Evolutionary conservation across 2,888 invertebrate genomes (phyloP).

Genomic region (Eucriotettix oculatus): DNA sequence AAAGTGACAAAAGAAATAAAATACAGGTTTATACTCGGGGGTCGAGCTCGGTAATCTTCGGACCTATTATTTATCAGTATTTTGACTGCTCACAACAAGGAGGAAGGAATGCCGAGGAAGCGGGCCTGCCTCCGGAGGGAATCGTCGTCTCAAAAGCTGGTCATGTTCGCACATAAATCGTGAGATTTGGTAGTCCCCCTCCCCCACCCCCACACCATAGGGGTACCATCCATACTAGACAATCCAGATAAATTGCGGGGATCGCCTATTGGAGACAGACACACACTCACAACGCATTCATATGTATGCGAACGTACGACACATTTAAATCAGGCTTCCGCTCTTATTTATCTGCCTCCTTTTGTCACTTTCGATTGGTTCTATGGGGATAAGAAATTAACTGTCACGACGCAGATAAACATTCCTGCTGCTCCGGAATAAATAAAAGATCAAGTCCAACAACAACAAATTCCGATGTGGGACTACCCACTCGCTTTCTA

Average conservation of each 20-base stretch:
- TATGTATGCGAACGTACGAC: neutral
- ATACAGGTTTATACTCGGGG: neutral
- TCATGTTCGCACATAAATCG: constrained; percentile 14
- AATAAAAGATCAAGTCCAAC: too few relatives aligned
- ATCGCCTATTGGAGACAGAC: neutral
- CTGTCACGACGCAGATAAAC: neutral
- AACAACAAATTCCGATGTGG: too few relatives aligned
- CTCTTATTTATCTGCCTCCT: neutral
- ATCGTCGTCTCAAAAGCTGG: constrained; percentile 9
- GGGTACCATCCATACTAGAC: neutral
- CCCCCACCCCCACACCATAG: neutral
- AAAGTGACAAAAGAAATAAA: neutral
- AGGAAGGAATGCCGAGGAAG: neutral
- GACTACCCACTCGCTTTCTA: too few relatives aligned
- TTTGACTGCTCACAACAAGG: neutral
- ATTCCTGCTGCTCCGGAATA: neutral
- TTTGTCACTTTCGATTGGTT: neutral
- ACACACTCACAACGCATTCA: neutral
- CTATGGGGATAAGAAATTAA: neutral
- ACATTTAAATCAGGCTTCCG: neutral
- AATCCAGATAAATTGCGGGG: neutral
- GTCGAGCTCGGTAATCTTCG: neutral
- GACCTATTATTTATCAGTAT: neutral
- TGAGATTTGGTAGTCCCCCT: constrained; percentile 5
- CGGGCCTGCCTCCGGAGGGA: neutral